A percentile compares a stretch with the other conserved stretches of the same genome.
These are phyloP conservation scores for Mormyrus lacerda DNA, from an alignment of 2,113 vertebrate species.

Conservation along the genomic window DNA sequence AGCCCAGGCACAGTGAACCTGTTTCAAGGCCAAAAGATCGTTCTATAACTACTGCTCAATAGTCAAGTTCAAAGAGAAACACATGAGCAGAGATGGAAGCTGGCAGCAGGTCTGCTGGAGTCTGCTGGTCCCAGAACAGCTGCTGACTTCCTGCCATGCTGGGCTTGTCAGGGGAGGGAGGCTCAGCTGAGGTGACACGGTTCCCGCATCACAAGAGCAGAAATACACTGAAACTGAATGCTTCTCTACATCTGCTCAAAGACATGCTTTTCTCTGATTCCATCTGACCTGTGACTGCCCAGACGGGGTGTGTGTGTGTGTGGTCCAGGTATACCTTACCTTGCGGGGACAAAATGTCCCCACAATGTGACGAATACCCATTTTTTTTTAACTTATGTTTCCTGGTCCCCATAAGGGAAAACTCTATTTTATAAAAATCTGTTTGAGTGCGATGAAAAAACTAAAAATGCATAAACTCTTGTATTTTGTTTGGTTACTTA, in stretches of 20 bases:
- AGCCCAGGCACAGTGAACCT: neutral
- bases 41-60: neutral
- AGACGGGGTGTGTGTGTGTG: neutral
- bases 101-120: neutral
- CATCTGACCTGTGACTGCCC: neutral
- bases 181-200: neutral
- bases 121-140: neutral
- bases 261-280: neutral
- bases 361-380: no score
- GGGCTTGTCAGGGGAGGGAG: neutral
- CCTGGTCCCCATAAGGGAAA: no score
- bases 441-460: no score
- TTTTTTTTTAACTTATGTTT: no score
- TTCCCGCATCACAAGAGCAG: neutral
- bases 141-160: conserved; percentile 1
- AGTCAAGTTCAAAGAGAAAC: neutral
- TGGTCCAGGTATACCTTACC: no score
- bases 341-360: no score
- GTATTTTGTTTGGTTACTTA: no score
- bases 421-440: no score
- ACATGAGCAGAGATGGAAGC: neutral
- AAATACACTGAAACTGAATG: neutral
- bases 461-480: no score
- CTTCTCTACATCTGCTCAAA: neutral
- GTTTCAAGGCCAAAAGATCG: neutral